Percentiles rank a stretch among this genome's conserved stretches.
Evolutionary conservation across 2,888 invertebrate species (phyloP).

Genomic region (Gastrophysa polygoni): DNA sequence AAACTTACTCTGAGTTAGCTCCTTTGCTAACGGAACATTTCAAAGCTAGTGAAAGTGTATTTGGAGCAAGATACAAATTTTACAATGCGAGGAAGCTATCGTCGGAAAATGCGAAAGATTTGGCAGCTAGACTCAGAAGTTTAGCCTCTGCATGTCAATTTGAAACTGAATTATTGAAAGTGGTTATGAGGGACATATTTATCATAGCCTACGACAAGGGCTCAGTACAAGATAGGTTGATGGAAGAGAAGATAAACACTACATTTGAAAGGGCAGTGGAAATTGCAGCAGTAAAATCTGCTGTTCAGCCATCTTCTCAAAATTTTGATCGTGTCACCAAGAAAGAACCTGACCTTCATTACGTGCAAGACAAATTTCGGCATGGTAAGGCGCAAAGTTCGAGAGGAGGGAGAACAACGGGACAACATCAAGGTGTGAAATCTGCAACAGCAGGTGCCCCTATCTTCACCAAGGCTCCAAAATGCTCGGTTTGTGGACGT

Average conservation of each 20-base stretch:
- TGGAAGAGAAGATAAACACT: slow-evolving; percentile 12
- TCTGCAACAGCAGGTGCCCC: no score
- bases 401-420: no score
- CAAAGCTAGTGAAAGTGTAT: slow-evolving; percentile 10
- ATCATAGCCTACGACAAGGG: slow-evolving; percentile 17
- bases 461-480: neutral
- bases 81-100: slow-evolving; percentile 9
- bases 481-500: slow-evolving; percentile 12
- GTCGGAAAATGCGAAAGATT: slow-evolving; percentile 15
- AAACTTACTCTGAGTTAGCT: slow-evolving; percentile 4
- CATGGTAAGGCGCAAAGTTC: no score
- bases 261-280: slow-evolving; percentile 13
- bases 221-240: slow-evolving; percentile 14
- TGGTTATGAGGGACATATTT: slow-evolving; percentile 10
- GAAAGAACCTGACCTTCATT: neutral
- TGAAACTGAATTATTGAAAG: neutral
- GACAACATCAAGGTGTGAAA: no score
- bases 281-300: slow-evolving; percentile 6
- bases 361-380: neutral
- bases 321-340: neutral
- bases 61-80: slow-evolving; percentile 16
- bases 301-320: neutral
- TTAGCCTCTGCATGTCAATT: neutral
- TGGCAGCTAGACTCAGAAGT: neutral
- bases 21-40: neutral